Conservation (phyloP, 2,113 vertebrate species). For the Epinephelus moara region DNA sequence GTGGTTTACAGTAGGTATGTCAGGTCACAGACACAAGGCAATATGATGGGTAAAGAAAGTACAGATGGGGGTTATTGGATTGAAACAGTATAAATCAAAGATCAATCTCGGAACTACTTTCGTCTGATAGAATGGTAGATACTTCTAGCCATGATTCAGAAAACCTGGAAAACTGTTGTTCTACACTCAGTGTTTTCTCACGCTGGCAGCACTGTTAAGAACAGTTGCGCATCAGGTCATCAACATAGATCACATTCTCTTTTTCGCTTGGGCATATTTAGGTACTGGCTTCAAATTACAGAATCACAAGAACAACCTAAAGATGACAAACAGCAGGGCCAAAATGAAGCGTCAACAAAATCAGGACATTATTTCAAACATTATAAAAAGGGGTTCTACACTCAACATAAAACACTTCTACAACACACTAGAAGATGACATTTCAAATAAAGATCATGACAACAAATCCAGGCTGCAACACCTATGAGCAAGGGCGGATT, state of each 20-base stretch:
- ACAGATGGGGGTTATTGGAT: background rate
- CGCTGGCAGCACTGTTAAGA: background rate
- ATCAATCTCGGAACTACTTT: background rate
- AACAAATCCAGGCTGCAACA: constrained; percentile 35
- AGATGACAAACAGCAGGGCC: background rate
- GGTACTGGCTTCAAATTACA: background rate
- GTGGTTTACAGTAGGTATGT: background rate
- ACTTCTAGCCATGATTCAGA: background rate
- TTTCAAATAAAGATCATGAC: constrained; percentile 34
- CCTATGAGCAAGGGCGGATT: constrained; percentile 24
- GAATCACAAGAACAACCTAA: background rate
- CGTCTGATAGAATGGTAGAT: background rate
- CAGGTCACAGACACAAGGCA: background rate
- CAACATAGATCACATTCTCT: background rate
- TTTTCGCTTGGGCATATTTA: background rate
- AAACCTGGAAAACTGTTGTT: background rate
- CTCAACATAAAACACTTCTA: constrained; percentile 18
- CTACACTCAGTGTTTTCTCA: background rate
- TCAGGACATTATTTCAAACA: background rate
- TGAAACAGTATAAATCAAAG: background rate
- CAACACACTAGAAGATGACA: constrained; percentile 29
- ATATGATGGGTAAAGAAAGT: background rate
- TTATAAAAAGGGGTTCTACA: constrained; percentile 1
- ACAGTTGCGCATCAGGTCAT: background rate
- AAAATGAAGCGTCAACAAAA: constrained; percentile 1